Evolutionary conservation across 2,113 vertebrate genomes (phyloP), one percentile per base, ranked within the genome.

Genomic region (Corvus cornix): DNA sequence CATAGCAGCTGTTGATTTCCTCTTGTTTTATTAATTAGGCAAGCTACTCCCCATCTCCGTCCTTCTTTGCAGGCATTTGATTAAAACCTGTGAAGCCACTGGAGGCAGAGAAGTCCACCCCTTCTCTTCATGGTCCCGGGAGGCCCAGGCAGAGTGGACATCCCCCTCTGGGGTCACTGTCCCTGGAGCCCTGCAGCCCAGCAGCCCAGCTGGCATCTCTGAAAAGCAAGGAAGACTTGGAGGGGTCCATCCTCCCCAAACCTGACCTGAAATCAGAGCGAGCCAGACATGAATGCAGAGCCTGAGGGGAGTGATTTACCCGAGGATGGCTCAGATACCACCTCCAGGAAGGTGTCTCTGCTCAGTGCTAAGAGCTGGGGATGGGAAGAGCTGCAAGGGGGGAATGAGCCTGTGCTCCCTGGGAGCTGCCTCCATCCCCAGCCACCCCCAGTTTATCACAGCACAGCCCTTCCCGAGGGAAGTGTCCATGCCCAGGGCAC

Each of bases 361-460:
- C 52, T 51, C 7, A 0, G 27, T 7, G 24, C 7, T 2, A 3
- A 16, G 44, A 79, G 26, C 35, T 64, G 80, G 35, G 28, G 4
- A 18, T 0, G 4, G 56, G 53, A 21, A 27, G 53, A 72, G 26
- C 49, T 20, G 35, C 0, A 4, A 21, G 49, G 16, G 2, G 16
- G 5, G 16, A 33, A 9, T 0, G 16, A 91, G 37, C 30, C 63
- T 48, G 43, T 44, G 43, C 59, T 78, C 58, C 26, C 28, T 37
- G 56, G 74, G 77, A 59, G 46, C 66, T 77, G 44, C 84, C 22
- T 70, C 11, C 28, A 30, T 62, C 30, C 22, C 18, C 3, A 2
- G 44, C 28, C 4, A 9, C 24, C 79, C 28, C 43, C n/a, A 8
- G 55, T 24, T 72, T 13, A 22, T 22, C 68, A 5, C 62, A 44